Evolutionary conservation across 2,113 vertebrate genomes (phyloP), one percentile per base, ranked within the genome.

Genomic region (Callionymus lyra): DNA sequence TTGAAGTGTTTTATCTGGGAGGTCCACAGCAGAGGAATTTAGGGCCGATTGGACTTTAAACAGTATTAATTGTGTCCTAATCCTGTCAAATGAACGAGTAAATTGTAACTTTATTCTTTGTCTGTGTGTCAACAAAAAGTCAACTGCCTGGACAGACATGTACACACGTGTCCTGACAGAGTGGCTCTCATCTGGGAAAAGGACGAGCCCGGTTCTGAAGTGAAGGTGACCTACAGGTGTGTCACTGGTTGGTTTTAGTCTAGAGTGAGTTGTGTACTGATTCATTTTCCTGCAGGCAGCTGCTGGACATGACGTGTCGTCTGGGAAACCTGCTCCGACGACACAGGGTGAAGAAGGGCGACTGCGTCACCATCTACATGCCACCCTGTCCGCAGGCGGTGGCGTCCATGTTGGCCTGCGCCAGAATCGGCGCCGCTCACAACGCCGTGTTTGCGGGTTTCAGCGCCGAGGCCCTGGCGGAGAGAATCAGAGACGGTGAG

Each of bases 181-280:
- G 66, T 94, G 16, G 94, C 93, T 44, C 82, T 98, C 69, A 90
- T 98, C 39, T 98, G 94, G 94, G 94, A 98, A 79, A 87, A 80
- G 53, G 93, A 98, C 50, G 91, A 98, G 36, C 88, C 83, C 4
- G 91, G 90, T 38, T 90, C 89, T 8, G 90, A 91, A 68, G 88
- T 91, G 63, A 82, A 75, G 34, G 68, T 97, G 72, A 94, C 92
- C 0, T 98, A 98, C 84, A 84, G 90, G 94, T 97, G 62, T 38
- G 58, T 21, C n/a, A 16, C 14, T 16, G 15, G 2, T 4, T 44
- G 15, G 9, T 13, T 34, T 12, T 32, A 5, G 10, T 16, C 19
- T 10, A 15, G 13, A 3, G n/a, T n/a, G 13, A 42, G 21, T 32
- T 1, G 2, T 31, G 44, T 6, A 68, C 1, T 16, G 34, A 6